Evolutionary conservation across 2,888 invertebrate species (phyloP).

Genomic region (Drosophila algonquin): DNA sequence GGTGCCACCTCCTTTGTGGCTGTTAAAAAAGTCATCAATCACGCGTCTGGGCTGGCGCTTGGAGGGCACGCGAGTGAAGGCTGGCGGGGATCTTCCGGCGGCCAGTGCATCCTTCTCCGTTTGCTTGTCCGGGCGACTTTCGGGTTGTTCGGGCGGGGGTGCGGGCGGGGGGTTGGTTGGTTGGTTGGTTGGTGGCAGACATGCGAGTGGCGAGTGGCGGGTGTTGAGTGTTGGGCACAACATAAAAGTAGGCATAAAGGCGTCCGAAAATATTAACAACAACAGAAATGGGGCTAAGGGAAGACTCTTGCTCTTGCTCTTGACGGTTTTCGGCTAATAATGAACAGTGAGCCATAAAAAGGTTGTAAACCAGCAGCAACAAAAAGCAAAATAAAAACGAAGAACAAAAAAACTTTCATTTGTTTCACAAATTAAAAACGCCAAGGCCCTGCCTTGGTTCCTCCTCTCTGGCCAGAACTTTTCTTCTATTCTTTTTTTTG

Average conservation of each 20-base stretch:
- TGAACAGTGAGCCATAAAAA: slow-evolving; percentile 78
- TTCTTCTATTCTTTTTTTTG: slow-evolving; percentile 47
- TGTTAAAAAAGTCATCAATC: slow-evolving; percentile 86
- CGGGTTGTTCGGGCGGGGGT: slow-evolving; percentile 46
- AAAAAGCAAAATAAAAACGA: slow-evolving; percentile 26
- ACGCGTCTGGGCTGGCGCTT: slow-evolving; percentile 89
- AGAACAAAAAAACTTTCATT: slow-evolving; percentile 66
- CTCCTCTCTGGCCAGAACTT: slow-evolving; percentile 10
- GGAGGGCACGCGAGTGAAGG: slow-evolving; percentile 91
- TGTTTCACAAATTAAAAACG: slow-evolving; percentile 77
- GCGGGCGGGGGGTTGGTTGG: slow-evolving; percentile 44
- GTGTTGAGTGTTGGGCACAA: slow-evolving; percentile 33
- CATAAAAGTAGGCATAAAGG: slow-evolving; percentile 77
- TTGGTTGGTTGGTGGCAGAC: slow-evolving; percentile 53
- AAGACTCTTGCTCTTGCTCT: slow-evolving; percentile 32
- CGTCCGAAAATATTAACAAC: slow-evolving; percentile 73
- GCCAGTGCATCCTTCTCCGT: slow-evolving; percentile 83
- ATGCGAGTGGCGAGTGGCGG: slow-evolving; percentile 67
- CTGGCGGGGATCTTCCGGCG: slow-evolving; percentile 87
- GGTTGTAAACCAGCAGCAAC: slow-evolving; percentile 60
- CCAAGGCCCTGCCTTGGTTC: slow-evolving; percentile 13
- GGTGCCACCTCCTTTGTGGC: slow-evolving; percentile 66
- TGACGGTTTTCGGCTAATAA: slow-evolving; percentile 57
- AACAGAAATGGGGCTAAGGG: slow-evolving; percentile 38
- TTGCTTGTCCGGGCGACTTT: slow-evolving; percentile 73